Percentiles rank a stretch among this genome's conserved stretches.
Conservation (phyloP, 2,888 invertebrate genomes). For the Keiferia lycopersicella region DNA sequence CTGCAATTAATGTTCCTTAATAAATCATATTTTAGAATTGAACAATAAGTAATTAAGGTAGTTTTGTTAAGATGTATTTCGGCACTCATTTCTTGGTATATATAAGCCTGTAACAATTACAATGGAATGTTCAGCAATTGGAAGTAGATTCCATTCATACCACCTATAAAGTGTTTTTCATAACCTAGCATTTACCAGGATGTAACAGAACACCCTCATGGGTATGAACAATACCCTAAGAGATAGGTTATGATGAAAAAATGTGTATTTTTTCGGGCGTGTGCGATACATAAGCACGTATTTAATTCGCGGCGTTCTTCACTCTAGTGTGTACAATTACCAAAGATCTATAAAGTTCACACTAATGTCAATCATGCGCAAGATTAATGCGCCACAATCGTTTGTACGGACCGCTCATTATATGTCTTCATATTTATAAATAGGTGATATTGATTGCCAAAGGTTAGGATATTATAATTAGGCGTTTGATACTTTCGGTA, state of each 20-base stretch:
- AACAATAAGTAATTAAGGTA: background rate
- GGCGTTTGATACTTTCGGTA: constrained; percentile 2
- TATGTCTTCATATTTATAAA: constrained; percentile 31
- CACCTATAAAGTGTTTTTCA: no score
- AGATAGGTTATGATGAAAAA: no score
- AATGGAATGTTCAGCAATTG: no score
- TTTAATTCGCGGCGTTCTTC: background rate
- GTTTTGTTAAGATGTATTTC: background rate
- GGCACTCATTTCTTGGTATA: no score
- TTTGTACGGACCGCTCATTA: constrained; percentile 37
- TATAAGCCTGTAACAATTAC: no score
- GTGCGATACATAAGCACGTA: no score
- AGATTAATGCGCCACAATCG: constrained; percentile 40
- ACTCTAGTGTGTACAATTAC: constrained; percentile 26
- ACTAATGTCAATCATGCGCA: constrained; percentile 40
- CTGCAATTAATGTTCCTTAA: background rate
- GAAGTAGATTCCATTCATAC: no score
- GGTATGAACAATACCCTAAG: no score
- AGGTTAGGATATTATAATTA: constrained; percentile 23
- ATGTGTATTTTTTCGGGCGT: no score
- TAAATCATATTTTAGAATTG: background rate
- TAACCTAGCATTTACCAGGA: no score
- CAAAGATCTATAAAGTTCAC: constrained; percentile 38
- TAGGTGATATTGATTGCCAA: constrained; percentile 17
- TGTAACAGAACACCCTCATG: no score